Evolutionary conservation across 2,888 invertebrate species (phyloP), one percentile per base, ranked within the genome.

Genomic region (Geotrupes spiniger): DNA sequence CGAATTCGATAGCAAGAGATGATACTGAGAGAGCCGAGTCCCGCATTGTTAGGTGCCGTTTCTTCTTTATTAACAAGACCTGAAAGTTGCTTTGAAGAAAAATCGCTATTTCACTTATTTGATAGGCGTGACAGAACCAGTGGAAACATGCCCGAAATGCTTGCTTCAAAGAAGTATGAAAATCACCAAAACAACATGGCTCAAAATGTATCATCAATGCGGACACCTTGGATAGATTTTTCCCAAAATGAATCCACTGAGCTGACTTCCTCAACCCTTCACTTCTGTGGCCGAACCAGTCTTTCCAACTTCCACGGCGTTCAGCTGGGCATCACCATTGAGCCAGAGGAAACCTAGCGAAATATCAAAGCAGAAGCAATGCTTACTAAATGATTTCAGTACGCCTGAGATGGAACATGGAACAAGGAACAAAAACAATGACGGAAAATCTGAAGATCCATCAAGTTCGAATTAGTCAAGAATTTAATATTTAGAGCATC

Each of bases 91-190:
- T 64, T 78, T 17, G 76, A 78, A 51, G 78, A 80, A 46, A 80
- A 82, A 60, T 74, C 81, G 74, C 63, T 84, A 38, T 68, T 82
- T 43, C 79, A 80, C 53, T 66, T 83, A 37, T 75, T 82, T 49
- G 77, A 78, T 53, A 71, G 74, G 62, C 74, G 74, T 50, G 72
- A 75, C 51, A 65, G 68, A 10, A 46, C 27, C 21, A 50, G 25
- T 16, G 39, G 4, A 33, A 33, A n/a, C 3, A 2, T 33, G 8
- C 33, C 33, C 1, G 33, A 21, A 21, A 21, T 21, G 21, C 21
- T 21, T 21, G 3, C 21, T 21, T 21, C 36, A 8, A 25, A 29
- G 8, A 33, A 16, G 11, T 33, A 38, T 17, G 39, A 36, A 25
- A 9, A 38, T 28, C 38, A 36, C 39, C 37, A 25, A 5, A 46